Percentiles rank a stretch among this genome's conserved stretches.
These are phyloP conservation scores for Hippocampus comes DNA, from an alignment of 2,113 vertebrate genomes.

Conservation along the genomic window DNA sequence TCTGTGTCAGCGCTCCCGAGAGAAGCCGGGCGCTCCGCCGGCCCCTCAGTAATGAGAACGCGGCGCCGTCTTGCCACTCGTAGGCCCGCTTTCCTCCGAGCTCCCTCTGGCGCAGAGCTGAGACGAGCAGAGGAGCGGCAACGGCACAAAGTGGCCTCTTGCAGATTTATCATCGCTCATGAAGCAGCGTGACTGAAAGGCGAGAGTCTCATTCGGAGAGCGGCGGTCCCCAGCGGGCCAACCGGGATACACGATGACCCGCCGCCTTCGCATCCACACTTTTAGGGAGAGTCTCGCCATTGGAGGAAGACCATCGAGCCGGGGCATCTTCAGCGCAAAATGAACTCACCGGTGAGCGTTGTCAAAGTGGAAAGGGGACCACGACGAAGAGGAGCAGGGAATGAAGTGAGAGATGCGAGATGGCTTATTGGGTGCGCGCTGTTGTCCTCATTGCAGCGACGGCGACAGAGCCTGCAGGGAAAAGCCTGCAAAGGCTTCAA, in stretches of 20 bases:
- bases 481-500: slow-evolving; percentile 36
- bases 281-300: slow-evolving; percentile 31
- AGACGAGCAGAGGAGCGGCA: slow-evolving; percentile 47
- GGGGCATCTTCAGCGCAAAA: slow-evolving; percentile 16
- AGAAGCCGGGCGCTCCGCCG: slow-evolving; percentile 62
- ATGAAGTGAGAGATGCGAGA: slow-evolving; percentile 43
- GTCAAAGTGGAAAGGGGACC: slow-evolving; percentile 20
- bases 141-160: slow-evolving; percentile 57
- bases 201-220: slow-evolving; percentile 57
- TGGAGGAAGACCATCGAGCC: slow-evolving; percentile 28
- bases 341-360: slow-evolving; percentile 3
- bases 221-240: slow-evolving; percentile 41
- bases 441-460: slow-evolving; percentile 43
- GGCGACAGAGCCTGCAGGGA: slow-evolving; percentile 24
- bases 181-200: slow-evolving; percentile 63
- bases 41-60: slow-evolving; percentile 75
- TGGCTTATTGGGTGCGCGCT: slow-evolving; percentile 14
- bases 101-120: slow-evolving; percentile 66
- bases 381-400: slow-evolving; percentile 15
- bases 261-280: slow-evolving; percentile 49
- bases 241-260: slow-evolving; percentile 59
- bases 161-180: slow-evolving; percentile 75
- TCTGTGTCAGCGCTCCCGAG: slow-evolving; percentile 64
- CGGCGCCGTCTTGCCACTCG: slow-evolving; percentile 62
- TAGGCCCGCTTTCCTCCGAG: slow-evolving; percentile 61